Evolutionary conservation across 2,797 vertebrate species (phyloP).

Genomic region (Sebastes baramenuke): DNA sequence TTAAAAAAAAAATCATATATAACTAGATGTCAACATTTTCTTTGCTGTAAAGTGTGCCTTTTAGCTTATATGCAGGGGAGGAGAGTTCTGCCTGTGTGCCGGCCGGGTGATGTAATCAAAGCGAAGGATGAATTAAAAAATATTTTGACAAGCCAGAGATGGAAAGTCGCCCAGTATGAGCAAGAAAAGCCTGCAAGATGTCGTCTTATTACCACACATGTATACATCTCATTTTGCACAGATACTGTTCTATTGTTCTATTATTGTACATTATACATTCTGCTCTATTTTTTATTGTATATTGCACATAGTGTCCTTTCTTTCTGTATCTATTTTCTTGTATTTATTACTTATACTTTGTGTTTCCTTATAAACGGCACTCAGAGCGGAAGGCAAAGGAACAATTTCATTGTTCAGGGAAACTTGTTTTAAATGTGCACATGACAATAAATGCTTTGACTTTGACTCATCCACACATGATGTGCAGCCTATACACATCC

Average conservation of each 20-base stretch:
- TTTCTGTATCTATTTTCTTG: no score
- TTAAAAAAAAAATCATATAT: neutral
- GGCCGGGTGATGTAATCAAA: conserved; percentile 52
- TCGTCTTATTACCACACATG: neutral
- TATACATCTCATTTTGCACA: neutral
- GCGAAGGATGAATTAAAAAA: conserved; percentile 42
- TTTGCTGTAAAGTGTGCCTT: neutral
- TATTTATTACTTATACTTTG: no score
- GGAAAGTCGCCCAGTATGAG: conserved; percentile 10
- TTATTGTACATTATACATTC: neutral
- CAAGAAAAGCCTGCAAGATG: conserved; percentile 20
- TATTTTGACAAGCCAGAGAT: conserved; percentile 44
- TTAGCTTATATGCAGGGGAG: conserved; percentile 10
- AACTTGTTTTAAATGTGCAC: no score
- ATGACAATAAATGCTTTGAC: neutral
- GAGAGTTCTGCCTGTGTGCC: conserved; percentile 21
- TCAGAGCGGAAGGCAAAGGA: no score
- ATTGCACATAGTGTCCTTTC: no score
- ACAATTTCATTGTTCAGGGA: no score
- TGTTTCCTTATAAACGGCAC: no score
- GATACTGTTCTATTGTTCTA: no score
- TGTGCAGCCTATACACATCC: neutral
- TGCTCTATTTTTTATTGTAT: no score
- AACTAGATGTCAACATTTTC: neutral
- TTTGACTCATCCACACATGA: no score